Conservation (phyloP, 2,888 invertebrate genomes). For the Pollenia labialis region DNA sequence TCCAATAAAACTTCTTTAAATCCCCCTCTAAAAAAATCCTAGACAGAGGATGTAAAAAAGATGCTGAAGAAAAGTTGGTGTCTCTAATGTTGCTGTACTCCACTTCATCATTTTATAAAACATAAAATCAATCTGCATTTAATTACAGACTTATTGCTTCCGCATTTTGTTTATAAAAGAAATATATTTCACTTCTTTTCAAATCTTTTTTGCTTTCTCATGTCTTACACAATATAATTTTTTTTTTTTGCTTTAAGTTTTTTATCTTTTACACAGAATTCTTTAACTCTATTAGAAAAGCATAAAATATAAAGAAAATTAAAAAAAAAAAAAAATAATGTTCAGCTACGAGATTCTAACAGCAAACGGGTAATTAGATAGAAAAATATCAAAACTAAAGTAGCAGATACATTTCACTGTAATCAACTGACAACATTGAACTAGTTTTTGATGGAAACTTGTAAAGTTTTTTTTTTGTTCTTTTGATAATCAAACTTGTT, state of each 20-base stretch:
- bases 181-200: neutral
- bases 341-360: neutral
- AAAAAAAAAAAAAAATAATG: conserved; percentile 4
- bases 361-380: conserved; percentile 63
- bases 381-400: conserved; percentile 52
- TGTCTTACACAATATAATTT: neutral
- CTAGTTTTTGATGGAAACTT: conserved; percentile 58
- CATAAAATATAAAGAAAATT: neutral
- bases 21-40: neutral
- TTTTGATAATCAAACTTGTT: conserved; percentile 13
- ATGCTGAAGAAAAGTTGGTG: conserved; percentile 37
- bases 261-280: neutral
- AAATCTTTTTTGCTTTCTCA: conserved; percentile 3
- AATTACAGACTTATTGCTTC: conserved; percentile 71
- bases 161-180: conserved; percentile 63
- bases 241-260: neutral
- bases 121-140: conserved; percentile 70
- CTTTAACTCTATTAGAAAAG: conserved; percentile 24
- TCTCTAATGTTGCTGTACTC: conserved; percentile 36
- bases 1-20: neutral
- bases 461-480: conserved; percentile 4
- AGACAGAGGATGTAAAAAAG: neutral
- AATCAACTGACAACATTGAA: conserved; percentile 51
- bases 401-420: conserved; percentile 37
- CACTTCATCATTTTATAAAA: conserved; percentile 50